A percentile compares a stretch with the other conserved stretches of the same genome.
Evolutionary conservation across 2,888 invertebrate genomes (phyloP).

Genomic region (Lycaena phlaeas): DNA sequence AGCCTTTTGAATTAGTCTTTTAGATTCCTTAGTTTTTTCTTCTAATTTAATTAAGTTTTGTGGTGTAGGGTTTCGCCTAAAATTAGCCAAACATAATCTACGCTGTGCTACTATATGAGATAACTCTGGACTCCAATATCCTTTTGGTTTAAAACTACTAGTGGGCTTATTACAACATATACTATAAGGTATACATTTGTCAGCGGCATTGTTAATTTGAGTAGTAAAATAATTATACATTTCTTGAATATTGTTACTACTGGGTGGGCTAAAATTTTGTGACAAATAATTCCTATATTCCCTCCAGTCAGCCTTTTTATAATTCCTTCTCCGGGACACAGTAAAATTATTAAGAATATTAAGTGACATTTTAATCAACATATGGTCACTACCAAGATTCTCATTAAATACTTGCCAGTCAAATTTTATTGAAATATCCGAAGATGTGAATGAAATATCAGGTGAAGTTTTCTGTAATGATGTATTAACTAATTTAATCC

Average conservation of each 20-base stretch:
- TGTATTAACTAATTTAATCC: conserved; percentile 17
- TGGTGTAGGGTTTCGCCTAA: conserved; percentile 23
- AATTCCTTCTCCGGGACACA: conserved; percentile 14
- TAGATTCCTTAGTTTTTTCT: background rate
- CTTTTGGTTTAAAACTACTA: conserved; percentile 19
- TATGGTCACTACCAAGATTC: conserved; percentile 20
- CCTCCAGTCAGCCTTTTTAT: conserved; percentile 18
- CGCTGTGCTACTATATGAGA: conserved; percentile 22
- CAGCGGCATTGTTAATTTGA: conserved; percentile 13
- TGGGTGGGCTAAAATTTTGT: background rate
- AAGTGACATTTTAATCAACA: conserved; percentile 14
- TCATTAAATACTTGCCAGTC: conserved; percentile 18
- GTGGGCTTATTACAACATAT: conserved; percentile 15
- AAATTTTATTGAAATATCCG: conserved; percentile 15
- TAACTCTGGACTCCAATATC: conserved; percentile 21
- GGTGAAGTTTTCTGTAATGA: conserved; percentile 19
- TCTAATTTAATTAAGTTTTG: conserved; percentile 14
- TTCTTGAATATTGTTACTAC: conserved; percentile 7
- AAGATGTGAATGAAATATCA: conserved; percentile 18
- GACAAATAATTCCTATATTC: conserved; percentile 10
- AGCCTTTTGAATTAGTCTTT: background rate
- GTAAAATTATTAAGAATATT: background rate
- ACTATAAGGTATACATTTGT: conserved; percentile 16
- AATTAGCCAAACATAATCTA: conserved; percentile 16
- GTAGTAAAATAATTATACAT: conserved; percentile 14